Evolutionary conservation across 2,113 vertebrate species (phyloP), one percentile per base, ranked within the genome.

Genomic region (Lepisosteus oculatus): DNA sequence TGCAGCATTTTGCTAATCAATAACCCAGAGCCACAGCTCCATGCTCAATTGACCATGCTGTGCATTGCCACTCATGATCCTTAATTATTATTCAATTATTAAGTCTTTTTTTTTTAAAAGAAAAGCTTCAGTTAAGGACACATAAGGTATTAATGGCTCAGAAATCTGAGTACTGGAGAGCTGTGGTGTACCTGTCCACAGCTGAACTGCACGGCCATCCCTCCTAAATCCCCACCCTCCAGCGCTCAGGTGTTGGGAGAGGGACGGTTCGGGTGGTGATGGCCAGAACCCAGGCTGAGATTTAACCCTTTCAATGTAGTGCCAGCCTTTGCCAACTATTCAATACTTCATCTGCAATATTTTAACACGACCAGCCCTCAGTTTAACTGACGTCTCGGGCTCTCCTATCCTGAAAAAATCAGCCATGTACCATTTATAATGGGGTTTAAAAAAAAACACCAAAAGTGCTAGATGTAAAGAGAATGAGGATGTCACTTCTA

Each of bases 1-100:
- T 81, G 86, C 80, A 81, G 79, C 75, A 81, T 83, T 85, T 81
- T 83, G 76, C 76, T 83, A 71, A 71, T 83, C 80, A 7, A 78
- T 77, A 77, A 15, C 45, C 69, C 68, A 0, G 15, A 12, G 57
- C 41, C n/a, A 43, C 63, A 66, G 51, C 59, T n/a, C 65, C 68
- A 15, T 15, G 6, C 70, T 73, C 59, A 77, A 74, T 76, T 70
- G 66, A 47, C 73, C 69, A 47, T 67, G 75, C 72, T 55, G 3
- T 47, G 8, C 43, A 43, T 45, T 65, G 56, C 56, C 14, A 29
- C 17, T 29, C 17, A 29, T 59, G 12, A 5, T n/a, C 3, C 14
- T 14, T 13, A 13, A 11, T 59, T 15, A 11, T 59, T 59, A 11
- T 59, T 15, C n/a, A 15, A 59, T 59, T 5, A 51, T 51, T 9